A percentile compares a stretch with the other conserved stretches of the same genome.
phyloP scores from a whole-genome alignment of 2,888 invertebrate genomes.

The Mythimna albipuncta region DNA sequence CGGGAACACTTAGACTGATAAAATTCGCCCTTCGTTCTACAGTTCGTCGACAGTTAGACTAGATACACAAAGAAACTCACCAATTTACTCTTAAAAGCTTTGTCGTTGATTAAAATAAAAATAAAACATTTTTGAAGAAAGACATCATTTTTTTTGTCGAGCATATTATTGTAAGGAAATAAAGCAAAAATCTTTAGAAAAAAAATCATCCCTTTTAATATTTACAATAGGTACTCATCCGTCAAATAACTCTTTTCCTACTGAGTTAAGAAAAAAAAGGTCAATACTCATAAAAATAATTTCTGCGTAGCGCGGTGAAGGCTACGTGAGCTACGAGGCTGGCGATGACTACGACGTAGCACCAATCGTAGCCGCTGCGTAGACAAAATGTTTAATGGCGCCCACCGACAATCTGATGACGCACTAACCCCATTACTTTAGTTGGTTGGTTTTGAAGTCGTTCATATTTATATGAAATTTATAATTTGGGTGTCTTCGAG shows the following conservation, averaged over 20 bases:
- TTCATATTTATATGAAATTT: not conserved
- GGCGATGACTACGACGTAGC: constrained; percentile 48
- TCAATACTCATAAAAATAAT: constrained; percentile 2
- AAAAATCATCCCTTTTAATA: no score
- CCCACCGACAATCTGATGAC: constrained; percentile 2
- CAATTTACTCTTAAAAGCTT: not conserved
- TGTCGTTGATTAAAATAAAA: not conserved
- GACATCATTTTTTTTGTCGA: not conserved
- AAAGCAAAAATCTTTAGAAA: not conserved
- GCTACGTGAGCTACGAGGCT: constrained; percentile 39
- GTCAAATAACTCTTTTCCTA: not conserved
- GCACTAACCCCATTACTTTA: constrained; percentile 4
- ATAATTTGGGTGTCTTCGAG: no score
- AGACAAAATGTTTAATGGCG: constrained; percentile 20
- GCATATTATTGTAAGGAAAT: not conserved
- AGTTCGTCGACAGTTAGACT: no score
- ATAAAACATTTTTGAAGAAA: not conserved
- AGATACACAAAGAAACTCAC: not conserved
- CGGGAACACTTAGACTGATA: not conserved
- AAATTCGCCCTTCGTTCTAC: not conserved
- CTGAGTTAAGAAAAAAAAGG: not conserved
- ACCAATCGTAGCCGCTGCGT: constrained; percentile 23
- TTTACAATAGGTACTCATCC: not conserved
- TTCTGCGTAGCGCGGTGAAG: constrained; percentile 21
- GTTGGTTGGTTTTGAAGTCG: constrained; percentile 6